Percentiles rank a stretch among this genome's conserved stretches.
These are phyloP conservation scores for Rhyacichthys aspro DNA, from an alignment of 2,797 vertebrate species.

Conservation along the genomic window DNA sequence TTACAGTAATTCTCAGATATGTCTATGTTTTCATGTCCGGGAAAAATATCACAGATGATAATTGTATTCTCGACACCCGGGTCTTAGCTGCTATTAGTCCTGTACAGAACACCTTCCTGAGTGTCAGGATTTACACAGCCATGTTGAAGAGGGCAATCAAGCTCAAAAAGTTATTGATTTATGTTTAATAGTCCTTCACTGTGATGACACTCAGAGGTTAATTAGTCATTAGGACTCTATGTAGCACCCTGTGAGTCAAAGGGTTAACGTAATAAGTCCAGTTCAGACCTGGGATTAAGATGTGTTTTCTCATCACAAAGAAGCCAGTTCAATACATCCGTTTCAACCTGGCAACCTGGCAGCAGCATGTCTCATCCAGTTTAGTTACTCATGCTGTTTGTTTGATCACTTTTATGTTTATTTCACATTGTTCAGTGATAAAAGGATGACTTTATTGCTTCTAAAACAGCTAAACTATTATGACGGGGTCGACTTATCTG, in stretches of 20 bases:
- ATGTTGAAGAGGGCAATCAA: constrained; percentile 56
- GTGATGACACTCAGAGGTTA: constrained; percentile 61
- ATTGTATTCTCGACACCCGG: constrained; percentile 34
- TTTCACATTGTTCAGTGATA: too few relatives aligned
- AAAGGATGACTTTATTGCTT: too few relatives aligned
- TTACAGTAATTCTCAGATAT: constrained; percentile 26
- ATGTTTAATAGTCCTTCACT: constrained; percentile 62
- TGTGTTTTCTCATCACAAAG: too few relatives aligned
- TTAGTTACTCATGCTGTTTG: too few relatives aligned
- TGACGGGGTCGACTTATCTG: too few relatives aligned
- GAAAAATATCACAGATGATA: constrained; percentile 27
- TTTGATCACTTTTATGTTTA: too few relatives aligned
- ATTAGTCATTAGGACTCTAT: constrained; percentile 67
- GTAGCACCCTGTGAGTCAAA: constrained; percentile 51
- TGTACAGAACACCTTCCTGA: constrained; percentile 13
- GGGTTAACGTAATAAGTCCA: constrained; percentile 48
- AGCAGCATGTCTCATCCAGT: too few relatives aligned
- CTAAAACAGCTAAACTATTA: too few relatives aligned
- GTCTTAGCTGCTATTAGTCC: constrained; percentile 20
- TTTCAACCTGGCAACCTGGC: too few relatives aligned
- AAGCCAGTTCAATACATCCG: too few relatives aligned
- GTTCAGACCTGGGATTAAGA: constrained; percentile 19
- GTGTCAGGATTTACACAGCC: constrained; percentile 61
- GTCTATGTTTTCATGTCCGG: constrained; percentile 29
- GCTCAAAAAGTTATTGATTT: constrained; percentile 72